Evolutionary conservation across 2,113 vertebrate species (phyloP), one percentile per base, ranked within the genome.

Genomic region (Salvelinus namaycush): DNA sequence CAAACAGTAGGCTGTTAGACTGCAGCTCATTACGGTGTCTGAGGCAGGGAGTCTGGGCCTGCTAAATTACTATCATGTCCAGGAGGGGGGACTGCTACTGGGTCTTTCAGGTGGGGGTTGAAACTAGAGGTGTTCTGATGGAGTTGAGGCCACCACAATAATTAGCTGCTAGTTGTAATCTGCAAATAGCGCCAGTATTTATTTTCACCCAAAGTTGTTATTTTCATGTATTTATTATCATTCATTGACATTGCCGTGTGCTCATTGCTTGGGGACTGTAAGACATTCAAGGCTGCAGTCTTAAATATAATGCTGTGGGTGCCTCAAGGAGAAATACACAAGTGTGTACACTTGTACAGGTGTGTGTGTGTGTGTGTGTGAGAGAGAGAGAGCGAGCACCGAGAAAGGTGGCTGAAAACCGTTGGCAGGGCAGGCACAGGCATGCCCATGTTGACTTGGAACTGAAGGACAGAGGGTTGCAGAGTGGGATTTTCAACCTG

Each of bases 151-250:
- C 84, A 81, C 62, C 72, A 51, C 82, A 83, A 85, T 87, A 85
- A 89, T 87, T 88, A 85, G 77, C 84, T 84, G 77, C 74, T 90
- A 91, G 90, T 88, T 89, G 86, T 85, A 68, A 86, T 77, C 31
- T 64, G 57, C 81, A 78, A 83, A 68, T 85, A 80, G 70, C 34
- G 49, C 24, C n/a, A 1, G 64, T 84, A 77, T 79, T 88, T 86
- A 77, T 87, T 86, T 91, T 87, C 84, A 84, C 68, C 81, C 75
- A 62, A 71, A 70, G 60, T 76, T 79, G 83, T 83, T 75, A 73
- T 75, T 74, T 69, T 34, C 24, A 1, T 69, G 72, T 70, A 31
- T 22, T 77, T 16, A 77, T 74, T 70, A n/a, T 84, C 74, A 22
- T 78, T 78, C 29, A 14, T 20, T 77, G 75, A 86, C 82, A 60